Percentiles rank a stretch among this genome's conserved stretches.
These are phyloP conservation scores for Maniola jurtina DNA, from an alignment of 1,140 invertebrate genomes.

Conservation along the genomic window DNA sequence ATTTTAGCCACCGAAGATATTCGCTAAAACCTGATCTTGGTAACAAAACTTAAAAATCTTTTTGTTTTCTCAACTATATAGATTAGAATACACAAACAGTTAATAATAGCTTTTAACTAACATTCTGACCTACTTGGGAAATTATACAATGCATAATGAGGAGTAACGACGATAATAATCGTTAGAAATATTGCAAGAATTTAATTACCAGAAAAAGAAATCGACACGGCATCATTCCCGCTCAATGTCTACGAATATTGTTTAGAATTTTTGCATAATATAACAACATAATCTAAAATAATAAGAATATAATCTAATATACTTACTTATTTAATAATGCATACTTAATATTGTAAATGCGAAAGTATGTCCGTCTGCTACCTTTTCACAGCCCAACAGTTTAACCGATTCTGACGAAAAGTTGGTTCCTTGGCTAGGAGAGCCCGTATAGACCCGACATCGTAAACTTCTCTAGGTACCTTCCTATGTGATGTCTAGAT, in stretches of 20 bases:
- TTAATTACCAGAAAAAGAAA: slow-evolving; percentile 39
- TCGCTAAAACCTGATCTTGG: too few relatives aligned
- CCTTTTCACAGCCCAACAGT: too few relatives aligned
- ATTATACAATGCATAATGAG: slow-evolving; percentile 32
- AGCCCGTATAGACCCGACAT: too few relatives aligned
- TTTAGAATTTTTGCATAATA: slow-evolving; percentile 32
- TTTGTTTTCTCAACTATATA: background rate
- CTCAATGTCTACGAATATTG: slow-evolving; percentile 21
- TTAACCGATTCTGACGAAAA: too few relatives aligned
- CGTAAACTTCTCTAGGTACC: too few relatives aligned
- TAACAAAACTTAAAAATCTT: background rate
- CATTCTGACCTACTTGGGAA: slow-evolving; percentile 21
- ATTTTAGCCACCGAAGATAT: too few relatives aligned
- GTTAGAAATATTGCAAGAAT: slow-evolving; percentile 25
- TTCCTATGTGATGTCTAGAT: too few relatives aligned
- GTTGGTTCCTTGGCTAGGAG: slow-evolving; percentile 25
- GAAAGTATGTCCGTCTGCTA: too few relatives aligned
- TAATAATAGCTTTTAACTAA: slow-evolving; percentile 13
- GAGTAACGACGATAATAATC: slow-evolving; percentile 33
- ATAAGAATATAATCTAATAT: too few relatives aligned
- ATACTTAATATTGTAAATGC: too few relatives aligned
- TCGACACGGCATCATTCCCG: slow-evolving; percentile 28
- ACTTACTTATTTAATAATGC: too few relatives aligned
- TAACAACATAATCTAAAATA: background rate
- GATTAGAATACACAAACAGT: slow-evolving; percentile 9